phyloP scores from a whole-genome alignment of 2,888 invertebrate genomes.

The Pegoplata infirma region DNA sequence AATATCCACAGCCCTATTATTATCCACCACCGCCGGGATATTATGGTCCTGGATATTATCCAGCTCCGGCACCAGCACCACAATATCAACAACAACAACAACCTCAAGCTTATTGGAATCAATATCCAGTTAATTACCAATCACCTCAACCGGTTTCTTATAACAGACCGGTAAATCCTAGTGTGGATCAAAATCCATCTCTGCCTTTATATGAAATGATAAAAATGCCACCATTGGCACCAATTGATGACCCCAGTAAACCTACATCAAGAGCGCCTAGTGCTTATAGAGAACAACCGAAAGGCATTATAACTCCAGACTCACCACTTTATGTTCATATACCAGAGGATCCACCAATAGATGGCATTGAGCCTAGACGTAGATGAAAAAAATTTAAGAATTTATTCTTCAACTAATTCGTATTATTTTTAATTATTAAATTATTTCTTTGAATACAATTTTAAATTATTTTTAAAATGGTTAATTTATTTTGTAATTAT shows the following conservation, averaged over 20 bases:
- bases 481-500: no score
- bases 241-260: neutral
- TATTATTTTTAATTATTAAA: no score
- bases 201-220: neutral
- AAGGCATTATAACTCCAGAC: conserved; percentile 27
- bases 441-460: no score
- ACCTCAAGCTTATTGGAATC: neutral
- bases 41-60: conserved; percentile 7
- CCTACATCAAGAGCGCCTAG: neutral
- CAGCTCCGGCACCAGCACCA: neutral
- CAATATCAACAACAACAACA: no score
- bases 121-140: neutral
- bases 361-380: conserved; percentile 23
- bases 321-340: conserved; percentile 31
- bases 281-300: neutral
- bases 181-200: neutral
- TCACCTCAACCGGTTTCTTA: neutral
- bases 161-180: conserved; percentile 5
- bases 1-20: conserved; percentile 2
- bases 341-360: neutral
- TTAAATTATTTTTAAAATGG: no score
- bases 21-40: neutral
- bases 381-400: no score
- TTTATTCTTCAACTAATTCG: no score
- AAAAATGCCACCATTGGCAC: neutral